phyloP scores from a whole-genome alignment of 2,797 vertebrate species.

The Pipistrellus pipistrellus region DNA sequence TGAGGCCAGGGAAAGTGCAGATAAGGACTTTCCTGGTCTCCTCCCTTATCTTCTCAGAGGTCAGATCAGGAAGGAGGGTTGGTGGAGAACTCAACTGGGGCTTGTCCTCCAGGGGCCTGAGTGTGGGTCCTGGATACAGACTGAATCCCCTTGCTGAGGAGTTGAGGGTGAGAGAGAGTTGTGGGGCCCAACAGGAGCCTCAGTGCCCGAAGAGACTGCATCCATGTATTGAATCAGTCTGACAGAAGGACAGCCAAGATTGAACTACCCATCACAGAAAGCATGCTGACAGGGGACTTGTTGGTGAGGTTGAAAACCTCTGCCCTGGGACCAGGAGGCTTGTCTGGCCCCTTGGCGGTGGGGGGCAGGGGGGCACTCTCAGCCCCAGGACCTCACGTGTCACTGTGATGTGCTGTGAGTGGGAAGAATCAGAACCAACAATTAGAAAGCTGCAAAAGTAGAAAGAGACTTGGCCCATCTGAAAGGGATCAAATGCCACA shows the following conservation, averaged over 20 bases:
- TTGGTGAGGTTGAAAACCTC: not conserved
- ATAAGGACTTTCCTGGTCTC: not conserved
- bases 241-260: not conserved
- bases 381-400: not conserved
- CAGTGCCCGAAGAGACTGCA: not conserved
- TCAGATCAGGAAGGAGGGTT: not conserved
- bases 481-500: not conserved
- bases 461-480: not conserved
- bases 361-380: accelerated
- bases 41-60: slow-evolving; percentile 2
- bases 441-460: not conserved
- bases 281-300: not conserved
- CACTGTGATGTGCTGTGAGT: not conserved
- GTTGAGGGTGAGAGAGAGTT: not conserved
- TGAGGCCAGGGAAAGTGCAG: not conserved
- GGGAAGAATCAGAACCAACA: not conserved
- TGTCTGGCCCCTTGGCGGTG: not conserved
- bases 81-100: not conserved
- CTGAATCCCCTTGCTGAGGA: not conserved
- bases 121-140: not conserved
- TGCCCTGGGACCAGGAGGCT: not conserved
- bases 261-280: not conserved
- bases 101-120: not conserved
- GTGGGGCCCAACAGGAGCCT: not conserved
- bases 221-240: not conserved